phyloP scores from a whole-genome alignment of 2,888 invertebrate genomes.

The Pseudococcus jackbeardsleyi region DNA sequence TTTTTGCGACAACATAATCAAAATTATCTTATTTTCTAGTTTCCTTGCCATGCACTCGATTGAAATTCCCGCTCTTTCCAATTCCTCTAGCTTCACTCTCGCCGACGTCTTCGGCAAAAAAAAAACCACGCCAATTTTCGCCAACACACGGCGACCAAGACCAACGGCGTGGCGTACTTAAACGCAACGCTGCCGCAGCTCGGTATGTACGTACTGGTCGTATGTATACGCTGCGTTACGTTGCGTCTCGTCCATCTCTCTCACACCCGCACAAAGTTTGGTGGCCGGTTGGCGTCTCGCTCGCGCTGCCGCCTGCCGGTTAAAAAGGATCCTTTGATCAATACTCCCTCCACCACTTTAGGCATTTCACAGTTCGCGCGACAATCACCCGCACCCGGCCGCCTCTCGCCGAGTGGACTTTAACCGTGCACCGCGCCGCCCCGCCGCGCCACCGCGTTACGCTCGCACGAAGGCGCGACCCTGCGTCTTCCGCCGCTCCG shows the following conservation, averaged over 20 bases:
- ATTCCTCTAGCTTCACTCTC: no score
- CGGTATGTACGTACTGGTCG: not conserved
- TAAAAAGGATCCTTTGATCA: slow-evolving; percentile 62
- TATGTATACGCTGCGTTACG: not conserved
- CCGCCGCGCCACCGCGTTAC: not conserved
- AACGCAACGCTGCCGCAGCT: no score
- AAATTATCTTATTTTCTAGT: no score
- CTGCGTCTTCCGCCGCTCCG: not conserved
- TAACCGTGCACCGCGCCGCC: not conserved
- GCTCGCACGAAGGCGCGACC: not conserved
- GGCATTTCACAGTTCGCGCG: slow-evolving; percentile 64
- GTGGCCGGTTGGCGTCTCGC: not conserved
- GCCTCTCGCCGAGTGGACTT: not conserved
- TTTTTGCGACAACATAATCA: no score
- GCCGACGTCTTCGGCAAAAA: no score
- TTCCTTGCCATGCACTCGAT: no score
- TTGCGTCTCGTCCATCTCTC: not conserved
- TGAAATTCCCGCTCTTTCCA: no score
- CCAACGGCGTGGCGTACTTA: no score
- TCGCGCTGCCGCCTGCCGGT: not conserved
- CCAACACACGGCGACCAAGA: no score
- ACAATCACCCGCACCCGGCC: slow-evolving; percentile 57
- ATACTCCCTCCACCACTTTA: slow-evolving; percentile 60
- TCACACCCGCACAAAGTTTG: not conserved
- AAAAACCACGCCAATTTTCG: no score